Percentiles rank a stretch among this genome's conserved stretches.
These are phyloP conservation scores for Drosophila pruinosa DNA, from an alignment of 1,140 invertebrate genomes.

Conservation along the genomic window DNA sequence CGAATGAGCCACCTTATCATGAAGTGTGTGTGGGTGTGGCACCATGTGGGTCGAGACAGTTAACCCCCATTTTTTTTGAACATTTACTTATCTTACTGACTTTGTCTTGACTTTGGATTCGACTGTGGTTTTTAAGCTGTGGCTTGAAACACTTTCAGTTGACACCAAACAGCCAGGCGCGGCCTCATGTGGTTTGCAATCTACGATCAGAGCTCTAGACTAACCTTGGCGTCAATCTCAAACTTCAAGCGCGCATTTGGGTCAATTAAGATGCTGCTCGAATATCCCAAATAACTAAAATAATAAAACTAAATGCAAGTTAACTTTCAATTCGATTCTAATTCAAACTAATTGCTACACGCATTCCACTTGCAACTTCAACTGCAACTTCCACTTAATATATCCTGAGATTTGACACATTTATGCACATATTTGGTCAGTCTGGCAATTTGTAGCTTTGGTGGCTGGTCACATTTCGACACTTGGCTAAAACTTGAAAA, in stretches of 20 bases:
- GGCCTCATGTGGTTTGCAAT: slow-evolving; percentile 18
- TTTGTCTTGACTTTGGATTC: slow-evolving; percentile 25
- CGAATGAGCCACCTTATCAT: not conserved
- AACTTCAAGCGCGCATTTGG: not conserved
- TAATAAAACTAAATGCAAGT: no score
- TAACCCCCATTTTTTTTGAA: not conserved
- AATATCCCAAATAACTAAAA: no score
- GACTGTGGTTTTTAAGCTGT: slow-evolving; percentile 4
- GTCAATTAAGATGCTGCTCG: no score
- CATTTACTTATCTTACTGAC: not conserved
- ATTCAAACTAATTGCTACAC: not conserved
- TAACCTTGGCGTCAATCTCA: not conserved
- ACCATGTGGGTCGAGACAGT: not conserved
- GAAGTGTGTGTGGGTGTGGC: slow-evolving; percentile 28
- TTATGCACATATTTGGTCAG: slow-evolving; percentile 11
- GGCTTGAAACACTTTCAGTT: slow-evolving; percentile 31
- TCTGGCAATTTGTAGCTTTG: slow-evolving; percentile 27
- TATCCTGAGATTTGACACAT: slow-evolving; percentile 18
- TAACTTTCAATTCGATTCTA: no score
- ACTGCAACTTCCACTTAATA: not conserved
- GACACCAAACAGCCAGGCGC: slow-evolving; percentile 16
- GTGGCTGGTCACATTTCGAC: slow-evolving; percentile 12
- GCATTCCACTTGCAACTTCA: no score
- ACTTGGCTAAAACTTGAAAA: not conserved
- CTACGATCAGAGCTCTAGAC: not conserved